A percentile compares a stretch with the other conserved stretches of the same genome.
Conservation (phyloP, 2,888 invertebrate genomes). For the Cantharis lateralis region DNA sequence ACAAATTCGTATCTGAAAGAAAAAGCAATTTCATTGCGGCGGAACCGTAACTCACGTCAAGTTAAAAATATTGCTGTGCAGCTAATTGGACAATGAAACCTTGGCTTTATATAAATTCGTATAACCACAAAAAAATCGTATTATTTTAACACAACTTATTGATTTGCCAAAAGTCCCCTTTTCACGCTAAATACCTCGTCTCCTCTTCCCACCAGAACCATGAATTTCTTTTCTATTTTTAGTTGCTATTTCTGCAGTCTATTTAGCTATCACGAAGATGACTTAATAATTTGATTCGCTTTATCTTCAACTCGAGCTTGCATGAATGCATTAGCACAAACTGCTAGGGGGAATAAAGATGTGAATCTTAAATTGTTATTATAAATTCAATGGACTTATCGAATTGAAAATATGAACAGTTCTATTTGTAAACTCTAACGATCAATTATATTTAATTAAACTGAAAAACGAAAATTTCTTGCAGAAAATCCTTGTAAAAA, state of each 20-base stretch:
- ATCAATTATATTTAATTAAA: not conserved
- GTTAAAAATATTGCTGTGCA: slow-evolving; percentile 12
- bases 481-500: not conserved
- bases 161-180: not conserved
- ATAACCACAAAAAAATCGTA: not conserved
- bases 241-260: not conserved
- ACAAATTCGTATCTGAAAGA: slow-evolving; percentile 5
- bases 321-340: not conserved
- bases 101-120: slow-evolving; percentile 2
- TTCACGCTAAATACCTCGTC: not conserved
- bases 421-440: not conserved
- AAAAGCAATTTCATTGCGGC: slow-evolving; percentile 10
- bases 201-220: not conserved
- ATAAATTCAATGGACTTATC: not conserved
- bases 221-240: not conserved
- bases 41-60: slow-evolving; percentile 12
- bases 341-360: not conserved
- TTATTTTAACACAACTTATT: not conserved
- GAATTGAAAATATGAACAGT: not conserved
- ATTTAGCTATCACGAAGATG: not conserved
- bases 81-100: slow-evolving; percentile 14
- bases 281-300: not conserved
- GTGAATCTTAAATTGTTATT: not conserved
- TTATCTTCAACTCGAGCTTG: not conserved
- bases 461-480: not conserved